These are phyloP conservation scores for Adineta ricciae DNA, from an alignment of 2,888 invertebrate genomes.

Conservation along the genomic window DNA sequence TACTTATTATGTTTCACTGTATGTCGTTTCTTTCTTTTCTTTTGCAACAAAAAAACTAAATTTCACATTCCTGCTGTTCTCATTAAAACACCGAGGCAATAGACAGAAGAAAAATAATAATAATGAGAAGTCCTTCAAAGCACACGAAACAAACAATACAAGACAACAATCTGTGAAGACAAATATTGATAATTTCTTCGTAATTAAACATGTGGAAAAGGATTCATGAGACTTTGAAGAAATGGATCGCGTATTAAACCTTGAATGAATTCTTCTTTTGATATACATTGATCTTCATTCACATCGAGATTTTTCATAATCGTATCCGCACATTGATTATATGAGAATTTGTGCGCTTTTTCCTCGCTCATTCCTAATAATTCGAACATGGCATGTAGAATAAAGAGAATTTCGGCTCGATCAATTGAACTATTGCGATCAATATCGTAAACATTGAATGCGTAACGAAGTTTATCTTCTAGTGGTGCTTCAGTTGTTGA, in stretches of 20 bases:
- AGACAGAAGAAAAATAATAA: not conserved
- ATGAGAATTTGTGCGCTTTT: not conserved
- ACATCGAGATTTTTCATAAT: constrained; percentile 18
- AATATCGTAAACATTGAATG: constrained; percentile 15
- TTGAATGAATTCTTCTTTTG: constrained; percentile 20
- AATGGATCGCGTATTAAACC: constrained; percentile 12
- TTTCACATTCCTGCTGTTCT: not conserved
- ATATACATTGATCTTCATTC: not conserved
- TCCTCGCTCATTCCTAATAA: not conserved
- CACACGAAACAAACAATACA: not conserved
- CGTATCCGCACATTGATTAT: not conserved
- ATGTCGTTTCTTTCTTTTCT: not conserved
- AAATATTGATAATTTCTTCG: not conserved
- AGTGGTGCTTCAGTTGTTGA: constrained; percentile 15
- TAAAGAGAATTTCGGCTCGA: constrained; percentile 15
- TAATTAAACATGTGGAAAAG: not conserved
- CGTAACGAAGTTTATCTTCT: constrained; percentile 17
- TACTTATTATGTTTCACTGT: not conserved
- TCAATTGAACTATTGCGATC: constrained; percentile 11
- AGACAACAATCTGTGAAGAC: not conserved
- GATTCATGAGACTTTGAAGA: constrained; percentile 21
- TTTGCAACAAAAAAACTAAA: not conserved
- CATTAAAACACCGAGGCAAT: not conserved
- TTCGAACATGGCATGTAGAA: constrained; percentile 17
- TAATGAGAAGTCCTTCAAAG: not conserved